Evolutionary conservation across 2,113 vertebrate species (phyloP), one percentile per base, ranked within the genome.

Genomic region (Tretioscincus oriximinensis): DNA sequence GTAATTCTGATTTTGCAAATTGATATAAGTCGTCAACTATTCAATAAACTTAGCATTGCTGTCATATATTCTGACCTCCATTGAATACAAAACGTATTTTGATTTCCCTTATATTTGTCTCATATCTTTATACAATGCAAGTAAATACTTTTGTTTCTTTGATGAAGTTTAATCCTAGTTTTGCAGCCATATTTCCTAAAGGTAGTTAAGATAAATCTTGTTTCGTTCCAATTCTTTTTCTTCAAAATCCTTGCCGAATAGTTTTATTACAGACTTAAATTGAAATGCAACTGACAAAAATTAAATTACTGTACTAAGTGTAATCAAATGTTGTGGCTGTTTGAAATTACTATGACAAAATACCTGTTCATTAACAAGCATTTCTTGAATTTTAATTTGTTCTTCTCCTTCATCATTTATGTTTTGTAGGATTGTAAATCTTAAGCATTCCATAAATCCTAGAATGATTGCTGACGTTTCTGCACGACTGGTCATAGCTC

Each of bases 281-380:
- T 21, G 11, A 58, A 58, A 58, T 58, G 54, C 16, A 74, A 60
- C 2, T 63, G 24, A 10, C 22, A 18, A 41, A 63, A 54, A 9
- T 80, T 10, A 18, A 2, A 68, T n/a, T 73, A 76, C 28, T 35
- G 54, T 73, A 76, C 28, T 35, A 66, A 60, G 68, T 45, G 11
- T 31, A 5, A 78, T 35, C 11, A 68, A 31, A 58, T 8, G 20
- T n/a, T 29, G 68, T 9, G 31, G 51, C 22, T 2, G 85, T 4
- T 16, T 74, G 45, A 26, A 74, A 7, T 47, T 72, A 64, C 67
- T 2, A 35, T 83, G 54, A 51, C 20, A 72, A 47, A 85, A 78
- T 89, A 99, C 98, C 96, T 99, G 97, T 67, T 97, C 95, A 63
- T 86, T 93, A 87, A 99, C 81, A 24, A 99, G 96, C 96, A 97